A percentile compares a stretch with the other conserved stretches of the same genome.
Evolutionary conservation across 2,888 invertebrate genomes (phyloP).

Genomic region (Orthosia incerta): DNA sequence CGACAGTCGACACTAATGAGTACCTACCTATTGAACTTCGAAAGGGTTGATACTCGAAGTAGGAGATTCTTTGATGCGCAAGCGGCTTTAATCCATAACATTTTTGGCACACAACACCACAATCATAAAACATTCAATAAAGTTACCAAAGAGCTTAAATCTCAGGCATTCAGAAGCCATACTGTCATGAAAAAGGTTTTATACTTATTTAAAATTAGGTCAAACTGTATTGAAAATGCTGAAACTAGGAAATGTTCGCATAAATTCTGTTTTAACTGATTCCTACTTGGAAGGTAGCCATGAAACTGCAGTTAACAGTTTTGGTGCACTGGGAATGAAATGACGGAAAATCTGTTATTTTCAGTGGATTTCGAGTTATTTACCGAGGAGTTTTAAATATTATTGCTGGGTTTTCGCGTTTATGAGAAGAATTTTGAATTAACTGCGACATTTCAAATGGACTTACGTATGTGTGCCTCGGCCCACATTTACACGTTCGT

Average conservation of each 20-base stretch:
- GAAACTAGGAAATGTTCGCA: constrained; percentile 35
- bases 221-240: constrained; percentile 21
- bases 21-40: too few species aligned
- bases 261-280: constrained; percentile 47
- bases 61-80: neutral
- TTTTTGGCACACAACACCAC: neutral
- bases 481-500: too few species aligned
- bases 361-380: constrained; percentile 29
- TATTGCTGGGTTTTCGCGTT: neutral
- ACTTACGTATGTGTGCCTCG: too few species aligned
- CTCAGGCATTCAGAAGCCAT: constrained; percentile 4
- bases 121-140: neutral
- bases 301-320: constrained; percentile 45
- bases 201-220: constrained; percentile 41
- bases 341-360: constrained; percentile 43
- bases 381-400: neutral
- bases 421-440: neutral
- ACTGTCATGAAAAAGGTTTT: constrained; percentile 11
- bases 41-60: too few species aligned
- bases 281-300: constrained; percentile 56
- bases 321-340: constrained; percentile 32
- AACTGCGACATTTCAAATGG: neutral
- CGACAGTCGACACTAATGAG: too few species aligned
- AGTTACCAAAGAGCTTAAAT: neutral
- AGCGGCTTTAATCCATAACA: neutral